Percentiles rank a stretch among this genome's conserved stretches.
These are phyloP conservation scores for Lasioglossum pauxillum DNA, from an alignment of 2,888 invertebrate species.

Conservation along the genomic window DNA sequence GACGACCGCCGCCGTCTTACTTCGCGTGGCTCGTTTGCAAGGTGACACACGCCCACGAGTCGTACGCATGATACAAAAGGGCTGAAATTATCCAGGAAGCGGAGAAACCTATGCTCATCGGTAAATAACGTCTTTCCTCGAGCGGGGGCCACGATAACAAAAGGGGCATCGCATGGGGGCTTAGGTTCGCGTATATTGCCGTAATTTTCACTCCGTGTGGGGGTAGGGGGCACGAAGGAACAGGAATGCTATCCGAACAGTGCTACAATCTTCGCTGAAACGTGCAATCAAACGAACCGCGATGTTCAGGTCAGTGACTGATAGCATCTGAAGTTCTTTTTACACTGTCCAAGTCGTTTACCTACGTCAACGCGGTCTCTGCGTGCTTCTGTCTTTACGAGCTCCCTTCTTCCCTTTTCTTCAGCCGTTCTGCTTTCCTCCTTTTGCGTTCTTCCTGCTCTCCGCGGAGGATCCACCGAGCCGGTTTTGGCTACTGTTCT, in stretches of 20 bases:
- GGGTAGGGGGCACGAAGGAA: conserved; percentile 13
- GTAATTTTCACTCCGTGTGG: conserved; percentile 69
- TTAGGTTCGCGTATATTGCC: conserved; percentile 62
- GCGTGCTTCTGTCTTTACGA: not conserved
- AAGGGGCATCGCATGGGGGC: conserved; percentile 37
- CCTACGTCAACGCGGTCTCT: conserved; percentile 27
- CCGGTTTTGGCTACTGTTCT: conserved; percentile 41
- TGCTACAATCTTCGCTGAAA: conserved; percentile 63
- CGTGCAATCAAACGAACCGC: conserved; percentile 72
- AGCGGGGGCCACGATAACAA: conserved; percentile 55
- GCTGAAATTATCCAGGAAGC: conserved; percentile 76
- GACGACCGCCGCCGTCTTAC: conserved; percentile 41
- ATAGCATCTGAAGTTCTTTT: conserved; percentile 65
- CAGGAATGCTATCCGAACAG: conserved; percentile 45
- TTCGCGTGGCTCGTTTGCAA: conserved; percentile 59
- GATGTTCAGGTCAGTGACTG: conserved; percentile 69
- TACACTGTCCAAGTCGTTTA: conserved; percentile 36
- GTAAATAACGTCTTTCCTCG: conserved; percentile 68
- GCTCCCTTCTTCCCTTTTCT: not conserved
- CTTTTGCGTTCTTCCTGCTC: conserved; percentile 4
- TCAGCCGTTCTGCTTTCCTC: not conserved
- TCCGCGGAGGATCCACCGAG: conserved; percentile 10
- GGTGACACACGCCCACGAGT: conserved; percentile 68
- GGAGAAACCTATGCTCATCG: conserved; percentile 68
- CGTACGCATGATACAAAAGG: conserved; percentile 66